These are phyloP conservation scores for Vulpes ferrilata DNA, from an alignment of 2,113 vertebrate genomes.

Conservation along the genomic window DNA sequence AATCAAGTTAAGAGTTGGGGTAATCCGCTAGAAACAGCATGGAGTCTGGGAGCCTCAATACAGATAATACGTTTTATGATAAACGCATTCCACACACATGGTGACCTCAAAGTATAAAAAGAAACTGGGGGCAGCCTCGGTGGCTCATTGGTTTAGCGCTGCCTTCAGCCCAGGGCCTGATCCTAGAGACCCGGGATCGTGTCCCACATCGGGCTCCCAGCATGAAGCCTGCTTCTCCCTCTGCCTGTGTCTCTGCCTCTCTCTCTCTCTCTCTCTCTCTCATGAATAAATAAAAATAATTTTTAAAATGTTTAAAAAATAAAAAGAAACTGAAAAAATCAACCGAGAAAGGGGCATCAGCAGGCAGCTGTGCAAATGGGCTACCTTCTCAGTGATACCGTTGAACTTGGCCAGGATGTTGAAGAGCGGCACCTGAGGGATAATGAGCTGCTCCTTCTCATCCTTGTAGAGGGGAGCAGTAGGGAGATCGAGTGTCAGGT, in stretches of 20 bases:
- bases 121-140: not conserved
- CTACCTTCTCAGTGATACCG: constrained; percentile 96
- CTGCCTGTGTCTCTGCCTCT: no score
- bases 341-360: not conserved
- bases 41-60: not conserved
- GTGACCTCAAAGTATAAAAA: not conserved
- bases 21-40: not conserved
- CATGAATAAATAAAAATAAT: no score
- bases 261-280: no score
- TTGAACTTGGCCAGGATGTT: constrained; percentile 98
- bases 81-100: not conserved
- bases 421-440: constrained; percentile 98
- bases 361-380: not conserved
- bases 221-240: no score
- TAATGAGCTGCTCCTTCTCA: constrained; percentile 99
- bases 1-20: not conserved
- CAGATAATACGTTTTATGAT: not conserved
- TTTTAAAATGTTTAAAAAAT: not conserved
- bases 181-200: no score
- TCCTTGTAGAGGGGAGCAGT: constrained; percentile 98
- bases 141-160: no score
- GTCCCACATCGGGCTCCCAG: no score
- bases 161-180: no score
- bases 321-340: not conserved
- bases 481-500: constrained; percentile 97